A percentile compares a stretch with the other conserved stretches of the same genome.
phyloP scores from a whole-genome alignment of 2,797 vertebrate genomes.

The Distichodus sexfasciatus region DNA sequence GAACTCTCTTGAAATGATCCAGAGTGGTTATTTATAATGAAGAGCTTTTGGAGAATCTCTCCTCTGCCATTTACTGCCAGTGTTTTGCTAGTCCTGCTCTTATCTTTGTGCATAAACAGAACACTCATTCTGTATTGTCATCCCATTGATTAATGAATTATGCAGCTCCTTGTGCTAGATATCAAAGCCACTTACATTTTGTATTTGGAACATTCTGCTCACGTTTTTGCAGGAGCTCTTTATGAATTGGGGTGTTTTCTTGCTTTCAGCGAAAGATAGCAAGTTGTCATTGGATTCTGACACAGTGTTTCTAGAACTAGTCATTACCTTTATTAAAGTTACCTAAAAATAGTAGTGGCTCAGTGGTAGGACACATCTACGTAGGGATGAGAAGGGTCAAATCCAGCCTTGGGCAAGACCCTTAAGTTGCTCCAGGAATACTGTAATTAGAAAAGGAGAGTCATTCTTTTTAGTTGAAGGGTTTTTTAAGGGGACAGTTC shows the following conservation, averaged over 20 bases:
- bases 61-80: constrained; percentile 43
- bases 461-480: too few relatives aligned
- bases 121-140: constrained; percentile 46
- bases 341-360: neutral
- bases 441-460: too few relatives aligned
- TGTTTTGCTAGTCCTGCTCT: constrained; percentile 32
- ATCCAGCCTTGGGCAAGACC: too few relatives aligned
- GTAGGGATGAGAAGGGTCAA: too few relatives aligned
- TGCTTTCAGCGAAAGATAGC: neutral
- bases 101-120: constrained; percentile 46
- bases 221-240: constrained; percentile 11
- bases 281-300: neutral
- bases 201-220: constrained; percentile 19
- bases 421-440: too few relatives aligned
- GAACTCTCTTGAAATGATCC: constrained; percentile 26
- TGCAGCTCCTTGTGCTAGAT: constrained; percentile 52
- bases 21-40: constrained; percentile 37
- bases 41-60: constrained; percentile 26
- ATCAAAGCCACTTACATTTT: constrained; percentile 33
- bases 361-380: too few relatives aligned
- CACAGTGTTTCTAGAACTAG: neutral
- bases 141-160: constrained; percentile 59
- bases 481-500: too few relatives aligned
- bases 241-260: neutral
- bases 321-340: neutral